Percentiles rank a stretch among this genome's conserved stretches.
These are phyloP conservation scores for Drosophila fungiperda DNA, from an alignment of 2,888 invertebrate genomes.

Conservation along the genomic window DNA sequence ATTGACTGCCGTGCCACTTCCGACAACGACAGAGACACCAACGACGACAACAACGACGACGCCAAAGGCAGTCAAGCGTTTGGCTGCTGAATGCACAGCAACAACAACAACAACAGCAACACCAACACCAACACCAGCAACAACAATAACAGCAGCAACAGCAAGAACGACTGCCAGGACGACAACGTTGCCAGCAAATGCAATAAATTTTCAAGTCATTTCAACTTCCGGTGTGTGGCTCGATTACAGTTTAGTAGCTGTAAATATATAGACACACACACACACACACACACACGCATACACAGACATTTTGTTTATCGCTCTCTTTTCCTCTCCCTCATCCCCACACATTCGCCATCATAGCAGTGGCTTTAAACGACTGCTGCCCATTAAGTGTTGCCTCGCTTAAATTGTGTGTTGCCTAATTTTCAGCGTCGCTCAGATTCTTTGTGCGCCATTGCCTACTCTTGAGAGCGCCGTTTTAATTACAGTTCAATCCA, in stretches of 20 bases:
- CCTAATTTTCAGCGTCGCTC: constrained; percentile 38
- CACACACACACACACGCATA: constrained; percentile 9
- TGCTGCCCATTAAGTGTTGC: constrained; percentile 11
- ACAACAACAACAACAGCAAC: constrained; percentile 30
- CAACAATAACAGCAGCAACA: constrained; percentile 21
- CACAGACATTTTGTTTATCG: constrained; percentile 7
- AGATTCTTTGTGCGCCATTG: constrained; percentile 18
- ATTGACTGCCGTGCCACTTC: constrained; percentile 78
- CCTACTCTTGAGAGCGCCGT: constrained; percentile 38
- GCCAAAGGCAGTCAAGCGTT: constrained; percentile 67
- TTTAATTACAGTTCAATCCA: constrained; percentile 72
- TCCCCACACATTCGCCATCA: background rate
- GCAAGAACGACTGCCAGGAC: constrained; percentile 16
- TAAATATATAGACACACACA: constrained; percentile 62
- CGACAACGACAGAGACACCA: constrained; percentile 34
- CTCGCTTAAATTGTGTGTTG: constrained; percentile 31
- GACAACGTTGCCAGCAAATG: constrained; percentile 62
- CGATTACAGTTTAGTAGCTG: constrained; percentile 80
- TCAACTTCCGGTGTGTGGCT: constrained; percentile 80
- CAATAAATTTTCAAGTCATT: constrained; percentile 81
- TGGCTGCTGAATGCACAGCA: constrained; percentile 61
- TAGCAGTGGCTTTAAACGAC: constrained; percentile 15
- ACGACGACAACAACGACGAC: constrained; percentile 36
- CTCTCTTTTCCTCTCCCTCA: background rate
- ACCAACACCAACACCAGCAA: constrained; percentile 20